Base-by-base conservation (phyloP, 2,888 invertebrate species). In the Tenodera sinensis region DNA sequence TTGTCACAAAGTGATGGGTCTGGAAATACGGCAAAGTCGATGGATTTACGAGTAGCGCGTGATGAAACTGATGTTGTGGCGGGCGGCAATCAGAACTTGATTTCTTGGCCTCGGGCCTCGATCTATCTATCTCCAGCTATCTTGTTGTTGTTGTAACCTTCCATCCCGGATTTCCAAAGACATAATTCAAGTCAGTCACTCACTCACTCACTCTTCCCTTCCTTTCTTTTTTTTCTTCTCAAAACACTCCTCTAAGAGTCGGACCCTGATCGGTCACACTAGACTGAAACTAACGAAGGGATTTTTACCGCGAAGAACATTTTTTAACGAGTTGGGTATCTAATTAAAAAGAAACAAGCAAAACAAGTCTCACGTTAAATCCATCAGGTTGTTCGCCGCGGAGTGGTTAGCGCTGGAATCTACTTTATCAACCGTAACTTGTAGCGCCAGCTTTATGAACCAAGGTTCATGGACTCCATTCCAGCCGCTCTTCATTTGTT, bases 1-100 rank as follows among this genome's bases (percentile, higher is more conserved):
- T 30, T 87, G 87, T 87, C 87, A 87, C 87, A 87, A 28, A 34
- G 83, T 87, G 87, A 87, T 87, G 87, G 87, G 82, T 47, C 71
- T 54, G 86, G 54, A 28, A 87, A 87, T 83, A 83, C 87, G 82
- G 87, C 87, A 83, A 87, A 83, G 82, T 87, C 87, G 87, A 88
- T 83, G 85, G 87, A 88, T 90, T 90, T 90, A 90, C 86, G 90
- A 90, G 88, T 30, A 30, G 83, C 85, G 85, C 89, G 89, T 90
- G 83, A 90, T 88, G 88, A 82, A 87, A 87, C 81, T 87, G 4
- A 81, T 34, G 54, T 71, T 71, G 54, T 71, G 54, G 54, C 54
- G 54, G 83, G 87, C 83, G 82, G 30, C 83, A 87, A 87, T 87
- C 83, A 83, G 83, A 90, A 89, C 90, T 89, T 87, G 88, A 87